These are phyloP conservation scores for Eremophila alpestris DNA, from an alignment of 2,797 vertebrate genomes.

Conservation along the genomic window DNA sequence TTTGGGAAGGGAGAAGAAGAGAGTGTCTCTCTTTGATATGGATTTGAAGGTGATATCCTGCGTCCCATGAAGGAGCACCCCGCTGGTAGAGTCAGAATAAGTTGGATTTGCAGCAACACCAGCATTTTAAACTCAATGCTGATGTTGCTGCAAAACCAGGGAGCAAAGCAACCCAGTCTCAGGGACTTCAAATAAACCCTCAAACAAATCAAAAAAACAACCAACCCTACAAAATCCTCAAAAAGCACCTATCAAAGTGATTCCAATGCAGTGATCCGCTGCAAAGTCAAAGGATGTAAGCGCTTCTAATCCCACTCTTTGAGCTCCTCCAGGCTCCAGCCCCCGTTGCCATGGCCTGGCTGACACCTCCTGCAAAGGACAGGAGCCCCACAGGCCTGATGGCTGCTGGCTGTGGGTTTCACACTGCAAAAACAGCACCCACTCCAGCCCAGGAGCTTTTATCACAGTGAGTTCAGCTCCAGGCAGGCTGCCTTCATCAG, in stretches of 20 bases:
- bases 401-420: constrained; percentile 77
- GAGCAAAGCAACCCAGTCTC: constrained; percentile 59
- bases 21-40: background rate
- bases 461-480: constrained; percentile 53
- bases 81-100: background rate
- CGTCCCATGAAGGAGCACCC: background rate
- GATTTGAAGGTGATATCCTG: constrained; percentile 1
- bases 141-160: constrained; percentile 56
- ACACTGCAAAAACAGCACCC: constrained; percentile 48
- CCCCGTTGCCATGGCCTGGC: constrained; percentile 69
- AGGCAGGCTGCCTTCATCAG: constrained; percentile 49
- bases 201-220: constrained; percentile 1
- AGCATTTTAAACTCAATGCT: background rate
- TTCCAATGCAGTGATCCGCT: constrained; percentile 77
- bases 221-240: constrained; percentile 51
- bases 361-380: constrained; percentile 68
- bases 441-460: constrained; percentile 53
- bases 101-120: background rate
- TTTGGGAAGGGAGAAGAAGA: background rate
- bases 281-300: constrained; percentile 83
- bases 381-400: constrained; percentile 57
- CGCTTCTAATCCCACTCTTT: constrained; percentile 85
- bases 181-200: constrained; percentile 59
- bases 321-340: constrained; percentile 79
- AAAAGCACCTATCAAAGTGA: constrained; percentile 78